Conservation (phyloP, 1,140 invertebrate genomes). For the Melitaea cinxia region DNA sequence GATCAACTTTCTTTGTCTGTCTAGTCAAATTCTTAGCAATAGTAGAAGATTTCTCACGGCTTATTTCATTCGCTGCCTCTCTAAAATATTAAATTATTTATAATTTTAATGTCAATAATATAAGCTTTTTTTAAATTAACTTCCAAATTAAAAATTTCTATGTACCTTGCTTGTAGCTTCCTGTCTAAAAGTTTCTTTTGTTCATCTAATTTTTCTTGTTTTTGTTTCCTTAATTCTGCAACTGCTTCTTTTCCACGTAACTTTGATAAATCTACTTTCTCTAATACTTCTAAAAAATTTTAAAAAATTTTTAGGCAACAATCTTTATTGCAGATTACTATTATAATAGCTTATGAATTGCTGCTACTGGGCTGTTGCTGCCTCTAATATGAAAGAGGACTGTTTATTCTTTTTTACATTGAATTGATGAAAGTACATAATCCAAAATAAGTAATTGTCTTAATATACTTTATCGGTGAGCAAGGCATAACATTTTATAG, state of each 20-base stretch:
- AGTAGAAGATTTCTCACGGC: slow-evolving; percentile 61
- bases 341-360: too few species aligned
- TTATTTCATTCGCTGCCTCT: slow-evolving; percentile 70
- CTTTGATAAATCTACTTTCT: slow-evolving; percentile 61
- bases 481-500: too few species aligned
- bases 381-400: too few species aligned
- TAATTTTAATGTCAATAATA: too few species aligned
- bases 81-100: slow-evolving; percentile 54
- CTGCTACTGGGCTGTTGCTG: too few species aligned
- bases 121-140: neutral
- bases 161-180: slow-evolving; percentile 68
- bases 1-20: slow-evolving; percentile 35
- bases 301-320: neutral
- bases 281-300: slow-evolving; percentile 36
- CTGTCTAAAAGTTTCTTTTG: slow-evolving; percentile 68
- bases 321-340: neutral
- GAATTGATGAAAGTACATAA: too few species aligned
- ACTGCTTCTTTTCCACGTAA: slow-evolving; percentile 65
- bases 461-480: too few species aligned
- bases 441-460: too few species aligned
- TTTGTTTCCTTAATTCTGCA: slow-evolving; percentile 55
- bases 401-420: too few species aligned
- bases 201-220: slow-evolving; percentile 69
- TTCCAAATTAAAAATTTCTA: neutral
- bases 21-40: slow-evolving; percentile 48